phyloP scores from a whole-genome alignment of 1,140 invertebrate species.

The Araneus ventricosus region DNA sequence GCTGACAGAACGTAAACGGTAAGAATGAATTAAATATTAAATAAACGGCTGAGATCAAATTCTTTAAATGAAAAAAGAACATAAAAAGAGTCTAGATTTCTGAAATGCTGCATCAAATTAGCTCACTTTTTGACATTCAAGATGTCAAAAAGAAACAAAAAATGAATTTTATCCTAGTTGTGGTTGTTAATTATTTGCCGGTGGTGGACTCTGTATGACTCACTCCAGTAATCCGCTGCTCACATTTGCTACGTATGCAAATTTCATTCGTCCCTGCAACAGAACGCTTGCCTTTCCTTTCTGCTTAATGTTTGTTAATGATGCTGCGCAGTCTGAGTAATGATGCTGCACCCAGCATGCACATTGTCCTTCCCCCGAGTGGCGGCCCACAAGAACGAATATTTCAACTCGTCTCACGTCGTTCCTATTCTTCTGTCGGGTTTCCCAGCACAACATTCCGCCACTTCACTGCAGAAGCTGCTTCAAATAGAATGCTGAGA shows the following conservation, averaged over 20 bases:
- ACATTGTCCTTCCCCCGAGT: background rate
- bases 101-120: no score
- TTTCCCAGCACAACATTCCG: background rate
- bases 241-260: constrained; percentile 1
- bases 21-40: no score
- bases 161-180: background rate
- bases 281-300: constrained; percentile 4
- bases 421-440: background rate
- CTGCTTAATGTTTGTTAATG: constrained; percentile 40
- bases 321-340: background rate
- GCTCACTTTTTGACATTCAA: no score
- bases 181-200: background rate
- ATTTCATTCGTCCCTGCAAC: background rate
- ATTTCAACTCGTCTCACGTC: constrained; percentile 25
- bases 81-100: no score
- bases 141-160: background rate
- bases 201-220: background rate
- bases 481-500: background rate
- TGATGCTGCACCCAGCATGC: background rate
- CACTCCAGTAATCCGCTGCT: background rate
- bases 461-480: background rate
- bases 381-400: background rate
- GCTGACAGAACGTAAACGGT: no score
- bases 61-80: no score
- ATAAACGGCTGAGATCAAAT: no score